Evolutionary conservation across 2,888 invertebrate species (phyloP).

Genomic region (Orgyia antiqua): DNA sequence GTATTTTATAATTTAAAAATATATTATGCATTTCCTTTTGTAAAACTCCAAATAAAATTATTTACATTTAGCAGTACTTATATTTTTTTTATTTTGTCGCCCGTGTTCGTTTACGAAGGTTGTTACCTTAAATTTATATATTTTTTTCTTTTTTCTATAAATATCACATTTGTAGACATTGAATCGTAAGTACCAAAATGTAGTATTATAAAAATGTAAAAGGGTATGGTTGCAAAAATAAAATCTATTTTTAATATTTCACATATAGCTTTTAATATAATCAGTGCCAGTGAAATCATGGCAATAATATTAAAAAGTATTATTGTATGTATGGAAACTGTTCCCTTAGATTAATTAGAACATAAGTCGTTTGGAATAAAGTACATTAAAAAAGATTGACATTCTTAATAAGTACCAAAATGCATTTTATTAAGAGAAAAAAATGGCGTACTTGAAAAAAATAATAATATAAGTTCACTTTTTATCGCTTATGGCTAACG

Average conservation of each 20-base stretch:
- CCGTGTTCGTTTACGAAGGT: too few relatives aligned
- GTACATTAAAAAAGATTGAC: too few relatives aligned
- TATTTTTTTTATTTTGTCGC: conserved; percentile 8
- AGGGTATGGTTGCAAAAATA: conserved; percentile 51
- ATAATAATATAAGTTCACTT: too few relatives aligned
- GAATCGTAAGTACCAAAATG: conserved; percentile 39
- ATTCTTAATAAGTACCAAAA: too few relatives aligned
- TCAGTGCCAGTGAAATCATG: conserved; percentile 41
- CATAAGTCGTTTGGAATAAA: conserved; percentile 46
- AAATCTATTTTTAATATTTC: conserved; percentile 66
- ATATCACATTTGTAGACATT: conserved; percentile 21
- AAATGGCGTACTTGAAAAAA: too few relatives aligned
- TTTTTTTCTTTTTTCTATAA: conserved; percentile 20
- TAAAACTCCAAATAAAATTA: conserved; percentile 19
- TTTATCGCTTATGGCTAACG: too few relatives aligned
- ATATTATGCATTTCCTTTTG: conserved; percentile 21
- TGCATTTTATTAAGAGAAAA: too few relatives aligned
- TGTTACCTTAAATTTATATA: too few relatives aligned
- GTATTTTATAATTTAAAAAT: conserved; percentile 17
- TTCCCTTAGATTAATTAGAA: conserved; percentile 36
- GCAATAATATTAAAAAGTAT: conserved; percentile 57
- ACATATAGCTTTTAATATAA: conserved; percentile 48
- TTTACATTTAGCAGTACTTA: conserved; percentile 3
- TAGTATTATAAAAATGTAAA: conserved; percentile 38
- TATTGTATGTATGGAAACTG: conserved; percentile 28